Evolutionary conservation across 2,113 vertebrate genomes (phyloP), one percentile per base, ranked within the genome.

Genomic region (Megalops atlanticus): DNA sequence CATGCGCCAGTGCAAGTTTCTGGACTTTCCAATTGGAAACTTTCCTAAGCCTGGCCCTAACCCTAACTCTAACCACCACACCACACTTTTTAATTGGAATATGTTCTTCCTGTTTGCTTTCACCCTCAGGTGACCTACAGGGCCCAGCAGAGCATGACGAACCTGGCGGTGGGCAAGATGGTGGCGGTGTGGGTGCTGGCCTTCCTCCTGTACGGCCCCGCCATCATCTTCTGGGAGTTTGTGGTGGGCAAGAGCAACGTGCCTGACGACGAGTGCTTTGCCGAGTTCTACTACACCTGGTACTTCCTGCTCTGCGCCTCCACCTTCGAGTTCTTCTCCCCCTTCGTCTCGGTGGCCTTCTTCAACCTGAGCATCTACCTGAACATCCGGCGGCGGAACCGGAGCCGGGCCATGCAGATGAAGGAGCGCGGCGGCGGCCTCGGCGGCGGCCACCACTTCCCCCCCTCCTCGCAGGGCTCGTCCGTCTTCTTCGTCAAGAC

Each of bases 331-430:
- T 98, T 98, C 90, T 94, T 97, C 76, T 83, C 94, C 4, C 97
- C 96, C 0, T 93, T 97, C 76, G 83, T 97, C 74, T 92, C 88
- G 0, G 95, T 98, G 89, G 88, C 92, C 74, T 98, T 94, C 90
- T 97, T 98, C 91, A 97, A 97, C 21, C 21, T 95, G 24, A 91
- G 89, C 86, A 97, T 98, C 88, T 97, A 96, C 89, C 87, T 94
- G 85, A 94, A 90, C 84, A 95, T 98, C 78, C 93, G 93, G 77
- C 93, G 90, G n/a, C 86, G 94, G 33, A 91, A 90, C 82, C 90
- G 87, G 86, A 92, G 86, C 73, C 80, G 85, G 0, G 84, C 85
- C 0, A 74, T 83, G 16, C 82, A 86, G 3, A 54, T 74, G 49
- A 73, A 43, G 14, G 38, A 70, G 0, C 86, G 89, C 10, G 78